phyloP scores from a whole-genome alignment of 2,888 invertebrate species.

The Standfussiana lucernea region DNA sequence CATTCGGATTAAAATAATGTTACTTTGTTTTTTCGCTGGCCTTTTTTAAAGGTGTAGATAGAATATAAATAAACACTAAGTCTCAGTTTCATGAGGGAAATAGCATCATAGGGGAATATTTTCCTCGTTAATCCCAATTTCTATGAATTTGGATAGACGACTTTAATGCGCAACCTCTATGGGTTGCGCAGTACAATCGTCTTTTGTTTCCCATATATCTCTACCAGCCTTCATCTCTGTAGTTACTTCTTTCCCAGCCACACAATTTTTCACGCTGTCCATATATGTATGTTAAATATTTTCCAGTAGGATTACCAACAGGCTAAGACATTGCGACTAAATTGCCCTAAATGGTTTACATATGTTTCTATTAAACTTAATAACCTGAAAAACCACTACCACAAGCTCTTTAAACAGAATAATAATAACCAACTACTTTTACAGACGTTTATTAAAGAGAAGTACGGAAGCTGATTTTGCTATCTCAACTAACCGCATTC shows the following conservation, averaged over 20 bases:
- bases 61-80: not conserved
- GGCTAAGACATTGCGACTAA: too few species aligned
- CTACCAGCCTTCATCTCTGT: not conserved
- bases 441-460: too few species aligned
- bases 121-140: not conserved
- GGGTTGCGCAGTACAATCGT: not conserved
- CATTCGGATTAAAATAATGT: not conserved
- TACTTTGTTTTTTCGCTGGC: not conserved
- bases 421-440: too few species aligned
- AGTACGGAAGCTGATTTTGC: too few species aligned
- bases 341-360: too few species aligned
- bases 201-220: not conserved
- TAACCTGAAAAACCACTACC: too few species aligned
- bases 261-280: not conserved
- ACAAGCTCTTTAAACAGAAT: too few species aligned
- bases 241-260: not conserved
- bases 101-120: not conserved
- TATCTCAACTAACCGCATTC: too few species aligned
- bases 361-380: too few species aligned
- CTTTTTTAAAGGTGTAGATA: not conserved
- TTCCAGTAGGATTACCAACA: not conserved
- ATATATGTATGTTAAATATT: not conserved
- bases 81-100: not conserved
- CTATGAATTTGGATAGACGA: too few species aligned
- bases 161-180: too few species aligned